Evolutionary conservation across 2,888 invertebrate genomes (phyloP).

Genomic region (Copidosoma aretas): DNA sequence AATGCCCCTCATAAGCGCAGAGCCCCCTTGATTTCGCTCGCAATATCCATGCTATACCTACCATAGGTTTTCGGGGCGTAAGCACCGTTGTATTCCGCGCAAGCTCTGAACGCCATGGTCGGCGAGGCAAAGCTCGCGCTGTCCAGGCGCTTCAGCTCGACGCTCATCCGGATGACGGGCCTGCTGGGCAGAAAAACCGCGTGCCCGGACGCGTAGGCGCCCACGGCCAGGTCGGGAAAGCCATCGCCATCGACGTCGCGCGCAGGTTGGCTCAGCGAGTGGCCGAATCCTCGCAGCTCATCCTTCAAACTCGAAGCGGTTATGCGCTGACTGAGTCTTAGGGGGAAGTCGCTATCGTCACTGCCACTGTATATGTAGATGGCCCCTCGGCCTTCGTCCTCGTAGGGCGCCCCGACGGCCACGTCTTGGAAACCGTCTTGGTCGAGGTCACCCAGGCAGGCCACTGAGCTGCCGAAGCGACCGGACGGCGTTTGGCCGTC

Average conservation of each 20-base stretch:
- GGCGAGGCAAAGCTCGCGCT: conserved; percentile 31
- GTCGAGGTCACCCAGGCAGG: conserved; percentile 68
- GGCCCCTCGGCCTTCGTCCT: conserved; percentile 52
- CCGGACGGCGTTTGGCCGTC: conserved; percentile 62
- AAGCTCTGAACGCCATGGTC: conserved; percentile 30
- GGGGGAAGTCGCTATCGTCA: not conserved
- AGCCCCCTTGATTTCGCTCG: too few relatives aligned
- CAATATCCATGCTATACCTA: too few relatives aligned
- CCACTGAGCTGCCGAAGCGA: conserved; percentile 67
- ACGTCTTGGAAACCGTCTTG: conserved; percentile 65
- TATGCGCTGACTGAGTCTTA: conserved; percentile 9
- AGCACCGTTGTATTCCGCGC: conserved; percentile 47
- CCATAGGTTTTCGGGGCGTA: too few relatives aligned
- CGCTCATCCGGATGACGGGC: conserved; percentile 48
- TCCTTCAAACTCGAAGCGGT: not conserved
- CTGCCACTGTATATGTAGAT: conserved; percentile 49
- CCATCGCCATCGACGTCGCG: conserved; percentile 61
- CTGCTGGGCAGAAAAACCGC: conserved; percentile 54
- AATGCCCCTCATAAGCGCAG: too few relatives aligned
- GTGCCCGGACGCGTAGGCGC: conserved; percentile 60
- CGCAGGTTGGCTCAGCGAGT: conserved; percentile 55
- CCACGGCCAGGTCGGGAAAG: conserved; percentile 57
- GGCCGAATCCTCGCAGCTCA: conserved; percentile 58
- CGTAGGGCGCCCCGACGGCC: conserved; percentile 56
- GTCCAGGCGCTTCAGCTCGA: conserved; percentile 37